Evolutionary conservation across 2,888 invertebrate genomes (phyloP).

Genomic region (Thyatira batis): DNA sequence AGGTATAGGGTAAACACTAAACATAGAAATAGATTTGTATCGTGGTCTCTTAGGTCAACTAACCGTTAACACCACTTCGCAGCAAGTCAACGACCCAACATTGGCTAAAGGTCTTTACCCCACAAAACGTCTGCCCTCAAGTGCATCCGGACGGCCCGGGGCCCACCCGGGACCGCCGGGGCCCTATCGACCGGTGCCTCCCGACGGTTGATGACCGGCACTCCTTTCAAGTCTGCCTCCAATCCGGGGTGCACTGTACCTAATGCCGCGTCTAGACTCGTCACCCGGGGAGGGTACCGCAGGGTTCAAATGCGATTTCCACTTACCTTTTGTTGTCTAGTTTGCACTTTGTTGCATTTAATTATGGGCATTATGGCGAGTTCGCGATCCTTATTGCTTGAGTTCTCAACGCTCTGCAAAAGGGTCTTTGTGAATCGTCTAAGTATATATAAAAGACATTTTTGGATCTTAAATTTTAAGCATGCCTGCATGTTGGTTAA

Average conservation of each 20-base stretch:
- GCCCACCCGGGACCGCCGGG: background rate
- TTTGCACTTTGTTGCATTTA: background rate
- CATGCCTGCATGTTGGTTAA: too few relatives aligned
- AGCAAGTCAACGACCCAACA: background rate
- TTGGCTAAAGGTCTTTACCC: background rate
- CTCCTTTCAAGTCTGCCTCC: slow-evolving; percentile 2
- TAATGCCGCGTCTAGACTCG: slow-evolving; percentile 53
- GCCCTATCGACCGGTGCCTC: slow-evolving; percentile 13
- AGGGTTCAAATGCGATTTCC: slow-evolving; percentile 26
- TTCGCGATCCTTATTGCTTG: background rate
- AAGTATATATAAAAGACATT: too few relatives aligned
- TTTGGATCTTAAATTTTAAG: too few relatives aligned
- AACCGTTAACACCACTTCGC: background rate
- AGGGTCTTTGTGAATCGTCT: too few relatives aligned
- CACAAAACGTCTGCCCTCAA: background rate
- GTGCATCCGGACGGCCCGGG: background rate
- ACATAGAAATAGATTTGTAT: too few relatives aligned
- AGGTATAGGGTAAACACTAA: too few relatives aligned
- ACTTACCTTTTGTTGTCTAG: slow-evolving; percentile 18
- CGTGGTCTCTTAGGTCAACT: too few relatives aligned
- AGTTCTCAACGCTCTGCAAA: background rate
- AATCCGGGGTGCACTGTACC: slow-evolving; percentile 20
- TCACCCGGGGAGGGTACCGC: slow-evolving; percentile 51
- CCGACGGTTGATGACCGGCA: slow-evolving; percentile 19
- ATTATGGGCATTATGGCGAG: background rate